A percentile compares a stretch with the other conserved stretches of the same genome.
These are phyloP conservation scores for Spatulosminthurus flaviceps DNA, from an alignment of 2,888 invertebrate species.

Conservation along the genomic window DNA sequence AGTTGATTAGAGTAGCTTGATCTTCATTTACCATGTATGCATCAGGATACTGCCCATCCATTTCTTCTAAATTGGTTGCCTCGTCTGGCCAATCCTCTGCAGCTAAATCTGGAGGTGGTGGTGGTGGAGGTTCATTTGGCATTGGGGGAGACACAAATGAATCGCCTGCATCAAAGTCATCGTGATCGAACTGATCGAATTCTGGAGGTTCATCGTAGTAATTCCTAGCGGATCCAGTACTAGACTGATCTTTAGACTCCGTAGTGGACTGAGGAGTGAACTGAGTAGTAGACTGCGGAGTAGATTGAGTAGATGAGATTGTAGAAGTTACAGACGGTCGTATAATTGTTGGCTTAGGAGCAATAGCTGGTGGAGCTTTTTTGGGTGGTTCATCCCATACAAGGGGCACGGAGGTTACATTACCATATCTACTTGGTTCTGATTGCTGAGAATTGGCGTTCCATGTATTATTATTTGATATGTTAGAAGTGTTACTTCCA, in stretches of 20 bases:
- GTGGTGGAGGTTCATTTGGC: conserved; percentile 61
- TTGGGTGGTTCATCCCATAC: conserved; percentile 59
- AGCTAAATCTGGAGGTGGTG: conserved; percentile 52
- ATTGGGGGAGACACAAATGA: conserved; percentile 54
- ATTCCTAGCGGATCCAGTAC: conserved; percentile 43
- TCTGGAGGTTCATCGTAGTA: conserved; percentile 62
- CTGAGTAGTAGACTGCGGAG: not conserved
- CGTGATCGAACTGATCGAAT: conserved; percentile 43
- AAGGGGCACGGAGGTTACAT: conserved; percentile 43
- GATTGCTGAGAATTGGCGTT: conserved; percentile 1
- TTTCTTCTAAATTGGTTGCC: not conserved
- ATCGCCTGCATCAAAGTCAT: conserved; percentile 50
- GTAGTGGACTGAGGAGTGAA: not conserved
- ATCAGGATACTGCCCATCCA: not conserved
- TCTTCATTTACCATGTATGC: conserved; percentile 10
- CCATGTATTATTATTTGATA: conserved; percentile 33
- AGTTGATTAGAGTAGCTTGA: not conserved
- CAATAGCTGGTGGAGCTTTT: conserved; percentile 47
- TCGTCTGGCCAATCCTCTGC: conserved; percentile 26
- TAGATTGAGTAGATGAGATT: conserved; percentile 32
- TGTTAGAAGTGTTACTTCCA: conserved; percentile 22
- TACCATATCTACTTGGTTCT: conserved; percentile 38
- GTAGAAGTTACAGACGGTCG: conserved; percentile 24
- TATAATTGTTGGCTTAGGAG: conserved; percentile 47
- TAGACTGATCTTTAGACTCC: not conserved